Percentiles rank a stretch among this genome's conserved stretches.
Evolutionary conservation across 2,888 invertebrate genomes (phyloP).

Genomic region (Meiosimyza decipiens): DNA sequence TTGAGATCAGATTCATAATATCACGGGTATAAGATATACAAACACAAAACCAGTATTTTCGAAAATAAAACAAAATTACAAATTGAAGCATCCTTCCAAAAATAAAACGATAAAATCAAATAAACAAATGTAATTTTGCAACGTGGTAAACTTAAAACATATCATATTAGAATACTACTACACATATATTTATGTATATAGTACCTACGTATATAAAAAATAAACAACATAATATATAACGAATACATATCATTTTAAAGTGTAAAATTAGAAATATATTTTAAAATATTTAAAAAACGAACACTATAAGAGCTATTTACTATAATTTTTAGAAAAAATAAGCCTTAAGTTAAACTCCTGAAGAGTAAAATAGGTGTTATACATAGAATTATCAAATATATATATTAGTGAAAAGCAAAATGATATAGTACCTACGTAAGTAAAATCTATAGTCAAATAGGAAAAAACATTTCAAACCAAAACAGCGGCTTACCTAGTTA

Average conservation of each 20-base stretch:
- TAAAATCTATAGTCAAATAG: not conserved
- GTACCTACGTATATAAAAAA: not conserved
- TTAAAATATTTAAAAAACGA: slow-evolving; percentile 20
- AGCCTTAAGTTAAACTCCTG: slow-evolving; percentile 48
- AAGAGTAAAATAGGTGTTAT: slow-evolving; percentile 50
- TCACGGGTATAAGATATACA: too few species aligned
- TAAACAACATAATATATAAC: slow-evolving; percentile 42
- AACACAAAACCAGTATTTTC: too few species aligned
- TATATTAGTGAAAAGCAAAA: slow-evolving; percentile 8
- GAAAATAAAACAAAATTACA: too few species aligned
- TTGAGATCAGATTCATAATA: too few species aligned
- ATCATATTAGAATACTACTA: slow-evolving; percentile 38
- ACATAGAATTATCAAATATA: slow-evolving; percentile 21
- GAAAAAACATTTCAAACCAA: too few species aligned
- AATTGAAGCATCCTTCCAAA: slow-evolving; percentile 14
- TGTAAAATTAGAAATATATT: slow-evolving; percentile 47
- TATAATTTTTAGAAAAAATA: slow-evolving; percentile 13
- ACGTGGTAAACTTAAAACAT: slow-evolving; percentile 37
- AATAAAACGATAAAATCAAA: not conserved
- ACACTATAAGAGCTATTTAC: slow-evolving; percentile 2
- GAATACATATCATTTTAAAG: slow-evolving; percentile 60
- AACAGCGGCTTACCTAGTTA: too few species aligned
- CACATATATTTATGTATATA: slow-evolving; percentile 6
- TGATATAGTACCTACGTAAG: not conserved
- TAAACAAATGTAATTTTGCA: slow-evolving; percentile 18